phyloP scores from a whole-genome alignment of 2,797 vertebrate species.

The Synaphobranchus kaupii region DNA sequence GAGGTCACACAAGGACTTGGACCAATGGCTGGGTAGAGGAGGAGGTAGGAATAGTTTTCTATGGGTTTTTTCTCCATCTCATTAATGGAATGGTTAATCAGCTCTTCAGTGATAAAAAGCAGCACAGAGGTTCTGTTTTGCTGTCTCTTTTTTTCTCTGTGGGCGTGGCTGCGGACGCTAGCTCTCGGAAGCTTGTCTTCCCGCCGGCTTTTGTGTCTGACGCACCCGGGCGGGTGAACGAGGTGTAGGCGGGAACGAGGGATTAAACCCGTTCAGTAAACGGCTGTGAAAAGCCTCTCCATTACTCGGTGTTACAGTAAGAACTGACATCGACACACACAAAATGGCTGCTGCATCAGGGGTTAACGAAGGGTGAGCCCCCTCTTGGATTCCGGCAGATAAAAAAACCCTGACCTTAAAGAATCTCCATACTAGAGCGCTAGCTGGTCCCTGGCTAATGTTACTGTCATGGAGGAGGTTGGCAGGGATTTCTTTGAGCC shows the following conservation, averaged over 20 bases:
- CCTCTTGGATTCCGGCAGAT: neutral
- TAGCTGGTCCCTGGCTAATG: slow-evolving; percentile 1
- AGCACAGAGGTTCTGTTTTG: neutral
- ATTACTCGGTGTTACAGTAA: neutral
- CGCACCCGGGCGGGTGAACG: neutral
- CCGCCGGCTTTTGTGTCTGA: neutral
- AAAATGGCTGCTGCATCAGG: neutral
- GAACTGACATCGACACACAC: neutral
- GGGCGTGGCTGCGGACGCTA: neutral
- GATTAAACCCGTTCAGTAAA: neutral
- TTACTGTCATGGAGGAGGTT: neutral
- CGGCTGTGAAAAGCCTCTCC: neutral
- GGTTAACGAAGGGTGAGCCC: neutral
- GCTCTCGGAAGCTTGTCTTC: neutral
- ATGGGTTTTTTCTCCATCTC: too few relatives aligned
- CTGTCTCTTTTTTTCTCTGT: neutral
- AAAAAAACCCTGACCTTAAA: neutral
- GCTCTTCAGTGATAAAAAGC: neutral
- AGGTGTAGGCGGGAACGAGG: neutral
- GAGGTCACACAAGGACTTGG: neutral
- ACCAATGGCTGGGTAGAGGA: neutral
- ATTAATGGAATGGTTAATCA: neutral
- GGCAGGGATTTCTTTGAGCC: neutral
- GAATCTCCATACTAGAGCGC: neutral
- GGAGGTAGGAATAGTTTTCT: neutral